Evolutionary conservation across 2,797 vertebrate species (phyloP).

Genomic region (Premnoplex brunnescens): DNA sequence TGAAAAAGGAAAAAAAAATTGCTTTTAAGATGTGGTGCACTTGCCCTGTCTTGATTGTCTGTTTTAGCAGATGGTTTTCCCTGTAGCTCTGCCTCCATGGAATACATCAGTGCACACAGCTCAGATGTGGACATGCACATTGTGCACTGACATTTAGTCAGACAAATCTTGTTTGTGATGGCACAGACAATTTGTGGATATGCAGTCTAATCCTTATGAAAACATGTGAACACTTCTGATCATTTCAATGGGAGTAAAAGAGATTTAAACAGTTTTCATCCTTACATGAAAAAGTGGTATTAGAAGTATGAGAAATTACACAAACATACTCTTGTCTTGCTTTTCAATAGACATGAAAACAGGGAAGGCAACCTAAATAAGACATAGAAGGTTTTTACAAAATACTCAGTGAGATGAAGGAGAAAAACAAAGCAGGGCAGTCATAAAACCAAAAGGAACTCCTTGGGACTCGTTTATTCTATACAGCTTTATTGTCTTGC

Average conservation of each 20-base stretch:
- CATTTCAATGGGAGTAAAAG: not conserved
- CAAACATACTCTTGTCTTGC: not conserved
- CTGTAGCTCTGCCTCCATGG: not conserved
- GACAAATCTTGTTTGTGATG: not conserved
- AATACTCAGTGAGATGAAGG: not conserved
- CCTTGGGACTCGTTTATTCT: not conserved
- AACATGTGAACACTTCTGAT: not conserved
- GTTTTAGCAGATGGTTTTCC: not conserved
- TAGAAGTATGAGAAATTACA: not conserved
- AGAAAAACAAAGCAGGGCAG: not conserved
- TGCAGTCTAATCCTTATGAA: not conserved
- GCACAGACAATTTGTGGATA: not conserved
- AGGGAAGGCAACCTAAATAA: not conserved
- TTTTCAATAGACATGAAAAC: not conserved
- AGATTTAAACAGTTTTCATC: not conserved
- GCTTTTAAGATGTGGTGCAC: not conserved
- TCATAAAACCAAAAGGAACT: not conserved
- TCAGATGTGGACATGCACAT: not conserved
- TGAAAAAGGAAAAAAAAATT: rapidly evolving
- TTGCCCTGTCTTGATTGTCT: not conserved
- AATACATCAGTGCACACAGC: not conserved
- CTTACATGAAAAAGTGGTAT: not conserved
- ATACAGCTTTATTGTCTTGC: not conserved
- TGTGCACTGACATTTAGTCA: not conserved
- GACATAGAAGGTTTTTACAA: not conserved